Evolutionary conservation across 2,797 vertebrate species (phyloP).

Genomic region (Brachyalestes nurse): DNA sequence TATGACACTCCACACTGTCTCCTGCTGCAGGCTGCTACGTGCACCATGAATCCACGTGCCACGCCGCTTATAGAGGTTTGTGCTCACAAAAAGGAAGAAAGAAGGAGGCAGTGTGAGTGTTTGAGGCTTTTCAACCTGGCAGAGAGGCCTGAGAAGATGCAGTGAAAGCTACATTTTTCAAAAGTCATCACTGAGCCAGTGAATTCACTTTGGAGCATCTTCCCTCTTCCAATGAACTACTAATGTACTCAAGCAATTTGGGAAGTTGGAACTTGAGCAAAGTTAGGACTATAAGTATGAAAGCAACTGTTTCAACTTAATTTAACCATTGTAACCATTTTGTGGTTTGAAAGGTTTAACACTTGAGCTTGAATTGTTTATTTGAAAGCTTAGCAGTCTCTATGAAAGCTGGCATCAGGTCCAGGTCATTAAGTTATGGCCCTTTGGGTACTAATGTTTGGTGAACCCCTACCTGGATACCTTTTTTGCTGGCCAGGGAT

Average conservation of each 20-base stretch:
- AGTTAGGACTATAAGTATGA: background rate
- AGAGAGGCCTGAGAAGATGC: background rate
- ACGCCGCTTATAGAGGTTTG: constrained; percentile 33
- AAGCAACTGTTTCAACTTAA: background rate
- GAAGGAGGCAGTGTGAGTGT: constrained; percentile 6
- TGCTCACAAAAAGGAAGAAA: constrained; percentile 37
- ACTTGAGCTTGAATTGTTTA: too few species aligned
- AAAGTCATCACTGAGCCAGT: background rate
- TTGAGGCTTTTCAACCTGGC: constrained; percentile 20
- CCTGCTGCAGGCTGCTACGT: constrained; percentile 45
- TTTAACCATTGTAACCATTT: too few species aligned
- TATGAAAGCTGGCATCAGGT: background rate
- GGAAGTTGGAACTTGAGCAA: background rate
- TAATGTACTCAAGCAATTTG: background rate
- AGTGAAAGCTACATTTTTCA: background rate
- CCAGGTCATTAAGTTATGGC: background rate
- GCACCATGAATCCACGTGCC: constrained; percentile 28
- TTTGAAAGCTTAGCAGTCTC: too few species aligned
- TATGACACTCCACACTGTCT: constrained; percentile 36
- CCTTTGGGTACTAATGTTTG: background rate
- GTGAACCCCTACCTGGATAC: background rate
- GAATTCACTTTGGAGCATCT: background rate
- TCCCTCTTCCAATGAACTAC: background rate
- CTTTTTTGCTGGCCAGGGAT: background rate
- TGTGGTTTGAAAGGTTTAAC: too few species aligned